These are phyloP conservation scores for Ctenodactylus gundi DNA, from an alignment of 2,113 vertebrate genomes.

Conservation along the genomic window DNA sequence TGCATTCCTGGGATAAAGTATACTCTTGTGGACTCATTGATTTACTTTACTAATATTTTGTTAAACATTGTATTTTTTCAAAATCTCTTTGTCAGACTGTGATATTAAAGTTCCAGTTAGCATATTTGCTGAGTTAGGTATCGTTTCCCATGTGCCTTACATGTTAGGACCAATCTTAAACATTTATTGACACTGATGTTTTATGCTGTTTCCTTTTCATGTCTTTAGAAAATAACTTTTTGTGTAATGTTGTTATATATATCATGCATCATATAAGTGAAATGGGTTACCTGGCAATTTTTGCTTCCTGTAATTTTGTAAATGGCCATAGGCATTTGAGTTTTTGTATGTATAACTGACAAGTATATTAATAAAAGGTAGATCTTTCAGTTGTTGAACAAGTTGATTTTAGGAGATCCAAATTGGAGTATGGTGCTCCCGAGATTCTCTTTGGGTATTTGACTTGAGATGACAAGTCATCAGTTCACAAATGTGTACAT, in stretches of 20 bases:
- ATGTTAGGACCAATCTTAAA: conserved; percentile 20
- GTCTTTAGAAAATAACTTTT: background rate
- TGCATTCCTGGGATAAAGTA: background rate
- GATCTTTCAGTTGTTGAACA: background rate
- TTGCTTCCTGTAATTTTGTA: background rate
- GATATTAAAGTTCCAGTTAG: background rate
- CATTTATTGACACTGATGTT: background rate
- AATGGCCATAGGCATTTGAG: background rate
- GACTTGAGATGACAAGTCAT: background rate
- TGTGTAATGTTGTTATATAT: background rate
- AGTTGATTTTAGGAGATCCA: background rate
- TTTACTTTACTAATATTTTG: background rate
- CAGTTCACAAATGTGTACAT: background rate
- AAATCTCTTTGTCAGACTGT: background rate
- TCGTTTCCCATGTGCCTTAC: background rate
- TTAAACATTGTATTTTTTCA: background rate
- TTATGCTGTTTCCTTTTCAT: background rate
- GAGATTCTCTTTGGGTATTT: background rate
- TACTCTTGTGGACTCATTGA: background rate
- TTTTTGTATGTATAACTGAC: background rate
- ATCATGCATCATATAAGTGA: background rate
- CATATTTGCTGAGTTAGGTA: background rate
- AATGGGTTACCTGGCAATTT: background rate
- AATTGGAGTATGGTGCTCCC: background rate
- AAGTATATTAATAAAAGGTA: background rate